phyloP scores from a whole-genome alignment of 2,113 vertebrate species.

The Leiothrix lutea region DNA sequence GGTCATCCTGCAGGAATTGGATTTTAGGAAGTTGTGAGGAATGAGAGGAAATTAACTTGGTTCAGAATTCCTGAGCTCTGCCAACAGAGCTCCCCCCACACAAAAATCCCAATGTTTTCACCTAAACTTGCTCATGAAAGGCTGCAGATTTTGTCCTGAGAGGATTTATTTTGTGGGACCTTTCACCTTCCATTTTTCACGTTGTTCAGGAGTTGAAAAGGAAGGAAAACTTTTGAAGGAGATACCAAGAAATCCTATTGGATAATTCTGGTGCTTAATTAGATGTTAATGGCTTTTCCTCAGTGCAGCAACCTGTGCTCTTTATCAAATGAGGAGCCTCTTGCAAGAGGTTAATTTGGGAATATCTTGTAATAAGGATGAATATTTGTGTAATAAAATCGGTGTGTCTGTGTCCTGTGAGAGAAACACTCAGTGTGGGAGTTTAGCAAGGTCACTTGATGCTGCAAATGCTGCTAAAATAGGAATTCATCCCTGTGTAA shows the following conservation, averaged over 20 bases:
- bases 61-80: background rate
- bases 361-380: background rate
- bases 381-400: conserved; percentile 23
- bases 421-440: background rate
- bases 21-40: background rate
- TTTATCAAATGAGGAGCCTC: background rate
- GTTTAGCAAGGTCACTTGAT: background rate
- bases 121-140: background rate
- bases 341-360: conserved; percentile 7
- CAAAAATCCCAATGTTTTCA: background rate
- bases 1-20: background rate
- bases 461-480: background rate
- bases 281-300: conserved; percentile 5
- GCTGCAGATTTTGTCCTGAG: background rate
- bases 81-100: background rate
- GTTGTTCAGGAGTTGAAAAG: background rate
- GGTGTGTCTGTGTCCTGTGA: background rate
- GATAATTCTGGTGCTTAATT: background rate
- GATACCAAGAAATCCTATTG: background rate
- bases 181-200: background rate
- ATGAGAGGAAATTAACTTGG: background rate
- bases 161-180: background rate
- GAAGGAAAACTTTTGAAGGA: background rate
- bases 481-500: background rate
- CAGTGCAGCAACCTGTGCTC: background rate